Evolutionary conservation across 2,797 vertebrate genomes (phyloP), one percentile per base, ranked within the genome.

Genomic region (Picus viridis): DNA sequence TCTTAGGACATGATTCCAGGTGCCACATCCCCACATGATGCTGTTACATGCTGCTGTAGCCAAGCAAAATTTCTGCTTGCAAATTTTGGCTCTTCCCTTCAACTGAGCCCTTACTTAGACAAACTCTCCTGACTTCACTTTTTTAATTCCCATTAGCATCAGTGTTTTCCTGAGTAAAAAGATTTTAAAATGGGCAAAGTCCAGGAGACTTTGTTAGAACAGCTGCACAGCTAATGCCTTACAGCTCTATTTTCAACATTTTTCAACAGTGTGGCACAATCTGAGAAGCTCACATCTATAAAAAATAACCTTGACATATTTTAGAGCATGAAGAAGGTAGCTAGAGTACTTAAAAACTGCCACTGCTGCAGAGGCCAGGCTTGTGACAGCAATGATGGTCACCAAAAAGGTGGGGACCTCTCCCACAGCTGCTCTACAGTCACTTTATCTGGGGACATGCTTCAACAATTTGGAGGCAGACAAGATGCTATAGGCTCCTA

Each of bases 61-160:
- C 94, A 93, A 96, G 90, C 32, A 93, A 95, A 93, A 96, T 77
- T 86, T 82, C 61, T 88, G 58, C 65, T 77, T 94, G 69, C 78
- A 47, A 65, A 85, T 81, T 75, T 83, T 94, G 86, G 93, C 93
- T 93, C 65, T 93, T 93, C 63, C 32, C 13, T 91, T 27, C 72
- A 63, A 63, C 62, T 88, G n/a, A 76, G 65, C 62, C 65, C 45
- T 88, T 49, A 76, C 71, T 91, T 71, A 88, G 88, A 74, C 72
- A 88, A 95, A 83, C 71, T 85, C 90, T 79, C 62, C 72, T 49
- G 71, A 85, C 69, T 91, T 83, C 62, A 57, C 30, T 39, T 87
- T 91, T 90, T 93, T 62, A 80, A 87, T 85, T 94, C 94, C 84
- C 90, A 78, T 78, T 77, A 92, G 65, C 73, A 90, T 74, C 34